A percentile compares a stretch with the other conserved stretches of the same genome.
phyloP scores from a whole-genome alignment of 2,888 invertebrate genomes.

The Matsumyia berberina region DNA sequence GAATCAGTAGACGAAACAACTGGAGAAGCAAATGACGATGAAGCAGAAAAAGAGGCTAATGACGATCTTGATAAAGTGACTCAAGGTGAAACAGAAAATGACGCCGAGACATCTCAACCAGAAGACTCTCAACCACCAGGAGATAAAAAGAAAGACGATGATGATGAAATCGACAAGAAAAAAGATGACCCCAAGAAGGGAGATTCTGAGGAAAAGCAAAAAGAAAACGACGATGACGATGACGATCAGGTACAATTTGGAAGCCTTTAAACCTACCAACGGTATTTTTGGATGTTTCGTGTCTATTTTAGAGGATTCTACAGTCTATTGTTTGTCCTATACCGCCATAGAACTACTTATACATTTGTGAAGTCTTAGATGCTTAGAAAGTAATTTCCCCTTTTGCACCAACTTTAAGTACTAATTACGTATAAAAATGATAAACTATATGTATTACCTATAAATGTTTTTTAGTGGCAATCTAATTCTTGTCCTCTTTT shows the following conservation, averaged over 20 bases:
- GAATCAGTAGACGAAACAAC: constrained; percentile 55
- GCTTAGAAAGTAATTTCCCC: constrained; percentile 45
- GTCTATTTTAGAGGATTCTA: constrained; percentile 31
- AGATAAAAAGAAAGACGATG: constrained; percentile 23
- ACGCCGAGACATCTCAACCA: constrained; percentile 2
- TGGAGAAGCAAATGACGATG: constrained; percentile 67
- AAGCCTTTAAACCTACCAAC: constrained; percentile 80
- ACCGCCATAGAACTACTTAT: constrained; percentile 17
- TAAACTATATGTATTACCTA: constrained; percentile 16
- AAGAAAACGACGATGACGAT: constrained; percentile 79
- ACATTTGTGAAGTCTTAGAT: constrained; percentile 61
- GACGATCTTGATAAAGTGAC: constrained; percentile 20
- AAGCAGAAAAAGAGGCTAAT: constrained; percentile 41
- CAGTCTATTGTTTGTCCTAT: constrained; percentile 31
- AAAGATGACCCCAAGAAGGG: constrained; percentile 34
- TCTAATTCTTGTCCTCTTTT: constrained; percentile 58
- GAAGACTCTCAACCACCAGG: constrained; percentile 7
- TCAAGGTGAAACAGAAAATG: constrained; percentile 22
- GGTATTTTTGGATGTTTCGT: constrained; percentile 47
- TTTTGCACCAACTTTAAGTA: constrained; percentile 56
- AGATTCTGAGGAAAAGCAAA: constrained; percentile 32
- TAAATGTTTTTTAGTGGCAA: constrained; percentile 59
- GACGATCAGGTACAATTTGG: constrained; percentile 84
- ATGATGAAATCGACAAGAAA: constrained; percentile 48
- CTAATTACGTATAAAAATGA: constrained; percentile 6